phyloP scores from a whole-genome alignment of 2,888 invertebrate species.

The Pollenia labialis region DNA sequence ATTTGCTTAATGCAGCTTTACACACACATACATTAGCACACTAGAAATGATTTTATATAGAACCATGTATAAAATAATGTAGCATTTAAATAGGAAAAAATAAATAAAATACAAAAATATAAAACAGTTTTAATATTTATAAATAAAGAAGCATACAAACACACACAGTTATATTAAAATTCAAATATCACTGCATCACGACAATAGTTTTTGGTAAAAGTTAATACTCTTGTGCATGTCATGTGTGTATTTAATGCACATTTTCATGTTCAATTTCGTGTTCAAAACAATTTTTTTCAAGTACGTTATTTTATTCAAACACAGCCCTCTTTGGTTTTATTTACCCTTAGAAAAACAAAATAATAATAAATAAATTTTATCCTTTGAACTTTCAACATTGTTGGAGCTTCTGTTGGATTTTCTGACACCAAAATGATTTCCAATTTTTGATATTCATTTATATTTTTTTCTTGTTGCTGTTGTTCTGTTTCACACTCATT shows the following conservation, averaged over 20 bases:
- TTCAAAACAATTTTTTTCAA: conserved; percentile 45
- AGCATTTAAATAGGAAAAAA: conserved; percentile 29
- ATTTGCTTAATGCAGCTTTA: conserved; percentile 15
- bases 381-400: conserved; percentile 46
- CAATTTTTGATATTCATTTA: conserved; percentile 47
- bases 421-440: conserved; percentile 47
- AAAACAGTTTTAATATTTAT: conserved; percentile 45
- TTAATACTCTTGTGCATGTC: background rate
- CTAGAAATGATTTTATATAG: background rate
- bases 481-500: conserved; percentile 19
- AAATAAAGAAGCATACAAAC: conserved; percentile 16
- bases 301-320: background rate
- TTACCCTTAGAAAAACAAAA: background rate
- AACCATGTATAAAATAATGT: background rate
- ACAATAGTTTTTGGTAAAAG: conserved; percentile 29
- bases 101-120: conserved; percentile 8
- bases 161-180: background rate
- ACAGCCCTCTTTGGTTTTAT: too few species aligned
- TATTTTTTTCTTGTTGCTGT: background rate
- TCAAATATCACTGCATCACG: conserved; percentile 19
- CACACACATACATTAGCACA: background rate
- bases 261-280: conserved; percentile 49
- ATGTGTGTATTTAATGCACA: conserved; percentile 20
- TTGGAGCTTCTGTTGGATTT: background rate
- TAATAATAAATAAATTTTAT: background rate